These are phyloP conservation scores for Ellobium chinense DNA, from an alignment of 2,888 invertebrate genomes.

Conservation along the genomic window DNA sequence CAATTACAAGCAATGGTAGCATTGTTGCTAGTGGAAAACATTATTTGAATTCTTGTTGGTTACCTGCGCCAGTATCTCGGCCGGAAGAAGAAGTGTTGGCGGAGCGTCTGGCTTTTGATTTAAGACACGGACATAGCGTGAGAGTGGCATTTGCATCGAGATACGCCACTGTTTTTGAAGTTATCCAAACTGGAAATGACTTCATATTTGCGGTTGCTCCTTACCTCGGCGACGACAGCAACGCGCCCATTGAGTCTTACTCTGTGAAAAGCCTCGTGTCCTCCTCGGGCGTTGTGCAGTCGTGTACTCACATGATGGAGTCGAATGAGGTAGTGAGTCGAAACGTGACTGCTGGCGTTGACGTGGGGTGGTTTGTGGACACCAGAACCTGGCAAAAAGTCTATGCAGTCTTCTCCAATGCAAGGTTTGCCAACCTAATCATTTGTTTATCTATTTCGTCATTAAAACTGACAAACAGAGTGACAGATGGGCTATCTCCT, in stretches of 20 bases:
- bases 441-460: too few species aligned
- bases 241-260: too few species aligned
- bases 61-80: not conserved
- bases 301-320: conserved; percentile 15
- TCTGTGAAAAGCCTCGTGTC: not conserved
- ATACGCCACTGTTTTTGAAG: not conserved
- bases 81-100: not conserved
- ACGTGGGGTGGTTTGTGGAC: conserved; percentile 18
- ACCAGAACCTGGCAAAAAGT: conserved; percentile 5
- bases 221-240: too few species aligned
- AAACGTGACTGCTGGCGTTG: not conserved
- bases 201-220: not conserved
- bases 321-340: not conserved
- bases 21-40: too few species aligned
- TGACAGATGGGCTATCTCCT: too few species aligned
- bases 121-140: not conserved
- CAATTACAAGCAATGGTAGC: too few species aligned
- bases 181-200: not conserved
- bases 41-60: not conserved
- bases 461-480: too few species aligned
- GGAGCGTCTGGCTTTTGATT: not conserved
- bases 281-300: not conserved
- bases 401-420: conserved; percentile 18
- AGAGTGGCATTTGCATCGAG: not conserved
- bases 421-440: conserved; percentile 10